Evolutionary conservation across 2,113 vertebrate genomes (phyloP), one percentile per base, ranked within the genome.

Genomic region (Cephalopholis sonnerati): DNA sequence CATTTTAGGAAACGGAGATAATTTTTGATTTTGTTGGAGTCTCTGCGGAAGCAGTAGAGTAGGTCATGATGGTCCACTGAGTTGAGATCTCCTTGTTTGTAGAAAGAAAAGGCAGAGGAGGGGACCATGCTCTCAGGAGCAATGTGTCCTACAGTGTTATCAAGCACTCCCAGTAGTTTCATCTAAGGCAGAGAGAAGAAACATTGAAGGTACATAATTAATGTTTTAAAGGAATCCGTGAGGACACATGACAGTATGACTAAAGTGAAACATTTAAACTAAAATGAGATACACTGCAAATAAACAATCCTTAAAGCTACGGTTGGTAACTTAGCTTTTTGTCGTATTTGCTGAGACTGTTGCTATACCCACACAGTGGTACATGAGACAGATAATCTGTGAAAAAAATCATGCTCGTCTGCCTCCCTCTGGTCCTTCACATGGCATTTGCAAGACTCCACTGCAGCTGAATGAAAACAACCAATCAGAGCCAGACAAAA

Each of bases 11-110:
- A 84, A 78, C 91, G 92, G 74, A 95, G 91, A 91, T 93, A 94
- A 89, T 91, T 94, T 89, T 95, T 94, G 53, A 95, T 90, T 91
- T 96, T 95, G 90, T 93, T 94, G 64, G 95, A 92, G 89, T 96
- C 92, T 91, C 94, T 95, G 64, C 93, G 91, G 89, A 96, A 95
- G 70, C 96, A 96, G 77, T 93, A 91, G 62, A 96, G 94, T 39
- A 95, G 91, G 72, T 94, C 91, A 20, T 93, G 94, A 81, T 93
- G 92, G 81, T 92, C 94, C 91, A 95, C 79, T 68, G 64, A 70
- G 61, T 87, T 66, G 61, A 87, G 81, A 77, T 93, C 88, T 86
- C 90, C 92, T 71, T 83, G 91, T 74, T 71, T 75, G 41, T 87
- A 77, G 75, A 84, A 87, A 54, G 79, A 63, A 51, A 88, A 54